Evolutionary conservation across 2,797 vertebrate genomes (phyloP).

Genomic region (Pangasius macronema): DNA sequence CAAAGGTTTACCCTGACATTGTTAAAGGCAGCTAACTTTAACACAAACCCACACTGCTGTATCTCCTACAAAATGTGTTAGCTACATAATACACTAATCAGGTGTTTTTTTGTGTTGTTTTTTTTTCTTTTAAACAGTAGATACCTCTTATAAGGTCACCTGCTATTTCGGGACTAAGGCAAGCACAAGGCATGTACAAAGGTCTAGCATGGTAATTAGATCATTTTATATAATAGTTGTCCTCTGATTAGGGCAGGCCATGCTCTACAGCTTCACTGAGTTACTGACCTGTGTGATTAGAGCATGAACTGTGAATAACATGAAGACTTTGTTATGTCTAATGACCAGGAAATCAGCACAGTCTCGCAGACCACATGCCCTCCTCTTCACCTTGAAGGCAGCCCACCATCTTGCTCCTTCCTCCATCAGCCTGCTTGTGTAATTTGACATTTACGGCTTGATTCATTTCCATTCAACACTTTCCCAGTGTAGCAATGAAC

Average conservation of each 20-base stretch:
- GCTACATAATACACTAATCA: background rate
- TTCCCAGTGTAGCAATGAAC: background rate
- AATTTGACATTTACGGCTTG: slow-evolving; percentile 20
- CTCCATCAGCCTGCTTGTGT: background rate
- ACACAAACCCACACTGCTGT: background rate
- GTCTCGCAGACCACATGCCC: slow-evolving; percentile 5
- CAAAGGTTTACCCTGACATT: too few relatives aligned
- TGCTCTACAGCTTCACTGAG: slow-evolving; percentile 28
- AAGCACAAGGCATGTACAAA: background rate
- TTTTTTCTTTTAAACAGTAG: too few relatives aligned
- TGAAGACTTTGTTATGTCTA: slow-evolving; percentile 29
- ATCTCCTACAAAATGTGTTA: background rate
- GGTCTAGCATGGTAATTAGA: slow-evolving; percentile 23
- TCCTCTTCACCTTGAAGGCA: slow-evolving; percentile 7
- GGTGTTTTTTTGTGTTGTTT: background rate
- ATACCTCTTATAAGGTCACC: background rate
- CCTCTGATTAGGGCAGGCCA: slow-evolving; percentile 36
- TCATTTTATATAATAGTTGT: slow-evolving; percentile 20
- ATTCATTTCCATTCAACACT: slow-evolving; percentile 4
- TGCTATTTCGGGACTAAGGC: background rate
- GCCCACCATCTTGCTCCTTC: background rate
- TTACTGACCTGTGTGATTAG: slow-evolving; percentile 37
- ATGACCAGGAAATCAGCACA: slow-evolving; percentile 36
- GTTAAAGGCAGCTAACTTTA: background rate
- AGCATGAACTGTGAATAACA: slow-evolving; percentile 34